These are phyloP conservation scores for Barnardius zonarius DNA, from an alignment of 2,113 vertebrate genomes.

Conservation along the genomic window DNA sequence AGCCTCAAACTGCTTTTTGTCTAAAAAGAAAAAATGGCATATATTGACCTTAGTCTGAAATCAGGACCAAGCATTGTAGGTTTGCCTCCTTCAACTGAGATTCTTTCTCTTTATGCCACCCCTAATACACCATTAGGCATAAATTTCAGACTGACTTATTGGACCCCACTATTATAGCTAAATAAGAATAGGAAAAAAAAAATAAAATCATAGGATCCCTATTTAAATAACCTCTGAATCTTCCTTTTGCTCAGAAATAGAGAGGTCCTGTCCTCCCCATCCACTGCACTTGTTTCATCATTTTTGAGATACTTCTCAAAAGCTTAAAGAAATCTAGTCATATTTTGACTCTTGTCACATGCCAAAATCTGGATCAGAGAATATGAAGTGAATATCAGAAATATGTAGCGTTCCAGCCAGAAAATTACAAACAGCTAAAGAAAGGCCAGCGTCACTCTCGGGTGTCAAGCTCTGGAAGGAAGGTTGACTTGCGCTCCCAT, in stretches of 20 bases:
- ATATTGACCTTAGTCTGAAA: neutral
- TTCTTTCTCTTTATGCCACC: neutral
- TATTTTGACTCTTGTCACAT: neutral
- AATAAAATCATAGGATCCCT: neutral
- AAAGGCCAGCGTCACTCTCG: neutral
- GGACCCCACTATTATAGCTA: neutral
- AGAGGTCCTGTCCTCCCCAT: rapidly evolving
- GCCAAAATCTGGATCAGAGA: neutral
- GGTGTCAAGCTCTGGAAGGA: neutral
- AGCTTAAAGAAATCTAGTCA: neutral
- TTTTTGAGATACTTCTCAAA: neutral
- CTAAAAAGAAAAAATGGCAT: neutral
- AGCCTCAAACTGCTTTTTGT: neutral
- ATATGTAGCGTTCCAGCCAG: neutral
- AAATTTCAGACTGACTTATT: neutral
- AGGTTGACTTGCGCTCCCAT: rapidly evolving
- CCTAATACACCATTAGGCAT: neutral
- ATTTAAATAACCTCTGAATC: neutral
- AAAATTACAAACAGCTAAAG: neutral
- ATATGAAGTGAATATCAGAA: neutral
- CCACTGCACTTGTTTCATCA: neutral
- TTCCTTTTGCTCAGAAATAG: neutral
- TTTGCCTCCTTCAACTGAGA: neutral
- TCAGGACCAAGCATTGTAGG: neutral
- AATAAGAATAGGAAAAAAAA: neutral